Percentiles rank a stretch among this genome's conserved stretches.
phyloP scores from a whole-genome alignment of 2,888 invertebrate genomes.

The Euzetes globulus region DNA sequence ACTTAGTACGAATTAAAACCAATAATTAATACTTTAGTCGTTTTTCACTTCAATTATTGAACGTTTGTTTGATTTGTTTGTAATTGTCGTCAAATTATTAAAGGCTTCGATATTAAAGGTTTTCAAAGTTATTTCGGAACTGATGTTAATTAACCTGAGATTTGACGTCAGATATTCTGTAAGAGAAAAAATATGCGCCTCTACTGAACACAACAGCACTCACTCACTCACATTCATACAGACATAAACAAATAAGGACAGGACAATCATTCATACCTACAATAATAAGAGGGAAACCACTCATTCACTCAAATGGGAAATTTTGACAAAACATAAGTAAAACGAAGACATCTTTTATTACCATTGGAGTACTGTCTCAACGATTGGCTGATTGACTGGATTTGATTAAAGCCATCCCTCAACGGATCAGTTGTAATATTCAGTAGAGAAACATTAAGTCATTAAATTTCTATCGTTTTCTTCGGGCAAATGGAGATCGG shows the following conservation, averaged over 20 bases:
- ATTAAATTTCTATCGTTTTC: slow-evolving; percentile 20
- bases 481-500: slow-evolving; percentile 29
- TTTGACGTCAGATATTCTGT: slow-evolving; percentile 25
- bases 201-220: background rate
- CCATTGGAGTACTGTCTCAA: background rate
- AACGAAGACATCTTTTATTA: slow-evolving; percentile 16
- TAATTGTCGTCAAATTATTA: background rate
- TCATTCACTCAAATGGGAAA: background rate
- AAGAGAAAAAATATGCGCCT: slow-evolving; percentile 28
- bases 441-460: slow-evolving; percentile 15
- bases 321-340: background rate
- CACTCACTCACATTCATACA: background rate
- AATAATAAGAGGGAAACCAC: background rate
- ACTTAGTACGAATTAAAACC: background rate
- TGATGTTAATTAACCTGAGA: slow-evolving; percentile 26
- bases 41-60: background rate
- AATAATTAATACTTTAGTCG: background rate
- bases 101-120: too few species aligned
- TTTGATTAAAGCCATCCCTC: background rate
- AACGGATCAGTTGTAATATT: background rate
- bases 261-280: background rate
- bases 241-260: background rate
- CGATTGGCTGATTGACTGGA: background rate
- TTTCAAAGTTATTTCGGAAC: background rate
- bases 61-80: background rate